phyloP scores from a whole-genome alignment of 2,888 invertebrate genomes.

The Philereme transversata region DNA sequence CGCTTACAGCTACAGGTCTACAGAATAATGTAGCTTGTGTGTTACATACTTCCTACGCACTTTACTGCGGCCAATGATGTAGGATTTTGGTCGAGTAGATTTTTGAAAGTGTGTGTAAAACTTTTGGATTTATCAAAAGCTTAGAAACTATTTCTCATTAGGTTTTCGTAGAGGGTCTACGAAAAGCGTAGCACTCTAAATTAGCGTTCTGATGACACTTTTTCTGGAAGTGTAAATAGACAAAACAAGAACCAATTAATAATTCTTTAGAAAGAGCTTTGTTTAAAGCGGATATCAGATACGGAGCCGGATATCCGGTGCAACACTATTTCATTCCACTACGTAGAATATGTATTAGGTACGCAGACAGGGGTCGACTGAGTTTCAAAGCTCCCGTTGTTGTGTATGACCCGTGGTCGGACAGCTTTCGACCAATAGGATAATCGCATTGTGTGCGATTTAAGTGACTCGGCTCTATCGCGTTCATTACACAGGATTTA shows the following conservation, averaged over 20 bases:
- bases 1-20: constrained; percentile 23
- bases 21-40: constrained; percentile 7
- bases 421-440: constrained; percentile 69
- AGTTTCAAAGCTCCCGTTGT: constrained; percentile 48
- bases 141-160: background rate
- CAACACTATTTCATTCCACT: background rate
- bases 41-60: background rate
- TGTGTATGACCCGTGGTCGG: constrained; percentile 47
- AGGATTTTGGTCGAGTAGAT: too few relatives aligned
- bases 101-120: too few relatives aligned
- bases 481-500: constrained; percentile 79
- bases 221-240: too few relatives aligned
- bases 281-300: too few relatives aligned
- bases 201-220: background rate
- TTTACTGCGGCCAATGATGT: too few relatives aligned
- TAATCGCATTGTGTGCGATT: constrained; percentile 80
- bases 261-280: too few relatives aligned
- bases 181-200: constrained; percentile 14
- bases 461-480: constrained; percentile 76
- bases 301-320: background rate
- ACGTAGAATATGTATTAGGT: background rate
- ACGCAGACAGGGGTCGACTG: constrained; percentile 29
- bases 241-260: too few relatives aligned
- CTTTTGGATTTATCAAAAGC: too few relatives aligned
- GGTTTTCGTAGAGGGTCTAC: constrained; percentile 17